A percentile compares a stretch with the other conserved stretches of the same genome.
Conservation (phyloP, 37 sponge, comb jelly and placozoan species). For the Ianthella basta region DNA sequence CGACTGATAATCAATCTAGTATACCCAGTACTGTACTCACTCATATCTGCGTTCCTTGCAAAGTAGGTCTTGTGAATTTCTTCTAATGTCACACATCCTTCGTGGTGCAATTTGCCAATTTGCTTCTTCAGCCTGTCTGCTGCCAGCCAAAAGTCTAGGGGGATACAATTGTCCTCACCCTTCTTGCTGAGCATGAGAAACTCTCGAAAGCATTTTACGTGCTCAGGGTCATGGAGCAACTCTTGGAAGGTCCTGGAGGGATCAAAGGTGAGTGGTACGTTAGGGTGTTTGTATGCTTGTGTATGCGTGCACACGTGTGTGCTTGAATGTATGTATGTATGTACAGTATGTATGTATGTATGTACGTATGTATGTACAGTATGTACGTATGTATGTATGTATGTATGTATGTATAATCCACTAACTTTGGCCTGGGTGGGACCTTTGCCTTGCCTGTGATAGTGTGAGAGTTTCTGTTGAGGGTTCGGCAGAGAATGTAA, state of each 20-base stretch:
- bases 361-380: too few species aligned
- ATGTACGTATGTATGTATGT: too few species aligned
- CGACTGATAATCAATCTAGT: too few species aligned
- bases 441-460: not conserved
- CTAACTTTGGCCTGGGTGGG: slow-evolving; percentile 21
- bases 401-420: too few species aligned
- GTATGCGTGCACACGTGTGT: too few species aligned
- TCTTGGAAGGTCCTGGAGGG: slow-evolving; percentile 50
- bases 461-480: not conserved
- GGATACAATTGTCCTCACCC: slow-evolving; percentile 36
- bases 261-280: not conserved
- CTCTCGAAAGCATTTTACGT: slow-evolving; percentile 42
- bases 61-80: slow-evolving; percentile 55
- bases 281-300: too few species aligned
- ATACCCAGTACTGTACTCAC: slow-evolving; percentile 43
- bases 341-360: too few species aligned
- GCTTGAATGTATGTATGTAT: too few species aligned
- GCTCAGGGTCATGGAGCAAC: slow-evolving; percentile 47
- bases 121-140: slow-evolving; percentile 65
- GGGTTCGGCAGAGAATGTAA: not conserved
- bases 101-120: not conserved
- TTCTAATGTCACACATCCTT: not conserved
- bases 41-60: slow-evolving; percentile 2
- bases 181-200: slow-evolving; percentile 48
- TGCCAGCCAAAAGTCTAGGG: slow-evolving; percentile 72